These are phyloP conservation scores for Umimayanthus chanpuru DNA, from an alignment of 92 coral and sea anemone species.

Conservation along the genomic window DNA sequence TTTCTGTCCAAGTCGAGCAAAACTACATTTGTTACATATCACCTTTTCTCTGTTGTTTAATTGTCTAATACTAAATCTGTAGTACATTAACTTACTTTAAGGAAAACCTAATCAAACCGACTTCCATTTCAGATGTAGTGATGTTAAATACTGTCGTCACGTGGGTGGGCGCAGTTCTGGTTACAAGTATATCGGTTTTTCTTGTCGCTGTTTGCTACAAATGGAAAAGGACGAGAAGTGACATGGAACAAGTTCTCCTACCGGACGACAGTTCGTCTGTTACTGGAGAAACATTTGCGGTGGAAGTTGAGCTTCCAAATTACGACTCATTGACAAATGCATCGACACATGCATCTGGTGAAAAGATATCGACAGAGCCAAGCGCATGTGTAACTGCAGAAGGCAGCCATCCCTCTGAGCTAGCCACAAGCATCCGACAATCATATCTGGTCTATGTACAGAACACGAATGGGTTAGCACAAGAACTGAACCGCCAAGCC, in stretches of 20 bases:
- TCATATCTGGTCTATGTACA: conserved; percentile 3
- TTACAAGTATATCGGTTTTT: no score
- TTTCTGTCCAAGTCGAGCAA: no score
- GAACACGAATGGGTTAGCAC: neutral
- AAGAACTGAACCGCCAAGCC: neutral
- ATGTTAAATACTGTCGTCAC: neutral
- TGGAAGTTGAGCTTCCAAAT: conserved; percentile 11
- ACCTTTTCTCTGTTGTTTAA: no score
- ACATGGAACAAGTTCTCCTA: neutral
- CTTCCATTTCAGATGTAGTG: neutral
- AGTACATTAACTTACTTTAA: no score
- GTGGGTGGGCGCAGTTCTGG: neutral
- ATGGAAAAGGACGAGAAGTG: neutral
- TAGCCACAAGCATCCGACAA: neutral
- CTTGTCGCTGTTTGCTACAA: neutral
- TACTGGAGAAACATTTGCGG: neutral
- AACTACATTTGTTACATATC: no score
- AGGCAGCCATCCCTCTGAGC: neutral
- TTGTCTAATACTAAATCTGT: neutral
- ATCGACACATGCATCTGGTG: neutral
- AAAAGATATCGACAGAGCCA: neutral
- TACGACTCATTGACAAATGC: neutral
- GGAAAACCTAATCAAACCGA: neutral
- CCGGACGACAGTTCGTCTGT: neutral
- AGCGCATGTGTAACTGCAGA: neutral